phyloP scores from a whole-genome alignment of 2,113 vertebrate genomes.

The Phrynosoma platyrhinos region DNA sequence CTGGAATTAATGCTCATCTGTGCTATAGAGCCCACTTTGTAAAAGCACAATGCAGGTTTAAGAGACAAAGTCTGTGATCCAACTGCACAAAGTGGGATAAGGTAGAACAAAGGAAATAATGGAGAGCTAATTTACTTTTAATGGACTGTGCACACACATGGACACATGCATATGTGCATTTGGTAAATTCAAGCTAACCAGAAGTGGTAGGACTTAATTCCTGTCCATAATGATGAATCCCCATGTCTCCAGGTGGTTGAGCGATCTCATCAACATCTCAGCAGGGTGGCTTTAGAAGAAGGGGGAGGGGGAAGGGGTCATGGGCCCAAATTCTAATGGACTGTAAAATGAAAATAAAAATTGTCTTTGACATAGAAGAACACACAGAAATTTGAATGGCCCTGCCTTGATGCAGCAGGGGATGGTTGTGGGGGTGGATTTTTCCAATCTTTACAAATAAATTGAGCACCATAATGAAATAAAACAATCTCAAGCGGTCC shows the following conservation, averaged over 20 bases:
- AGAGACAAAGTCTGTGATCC: background rate
- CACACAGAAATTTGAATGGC: background rate
- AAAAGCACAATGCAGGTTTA: slow-evolving; percentile 1
- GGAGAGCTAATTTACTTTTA: background rate
- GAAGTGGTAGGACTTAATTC: background rate
- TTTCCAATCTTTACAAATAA: background rate
- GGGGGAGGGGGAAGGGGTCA: background rate
- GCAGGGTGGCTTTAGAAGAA: background rate
- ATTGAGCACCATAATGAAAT: slow-evolving; percentile 3
- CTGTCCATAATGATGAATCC: slow-evolving; percentile 10
- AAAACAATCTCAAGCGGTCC: background rate
- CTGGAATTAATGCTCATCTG: background rate
- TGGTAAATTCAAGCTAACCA: background rate
- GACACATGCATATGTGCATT: background rate
- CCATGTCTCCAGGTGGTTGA: background rate
- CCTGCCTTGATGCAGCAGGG: background rate
- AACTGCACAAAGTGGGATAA: background rate
- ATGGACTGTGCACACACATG: background rate
- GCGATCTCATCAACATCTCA: background rate
- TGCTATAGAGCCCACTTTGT: background rate
- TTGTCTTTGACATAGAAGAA: slow-evolving; percentile 30
- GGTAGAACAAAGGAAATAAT: background rate
- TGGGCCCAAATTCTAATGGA: slow-evolving; percentile 38
- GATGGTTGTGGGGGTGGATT: no score
- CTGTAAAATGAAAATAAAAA: slow-evolving; percentile 58